Evolutionary conservation across 2,888 invertebrate species (phyloP).

Genomic region (Diaperis boleti): DNA sequence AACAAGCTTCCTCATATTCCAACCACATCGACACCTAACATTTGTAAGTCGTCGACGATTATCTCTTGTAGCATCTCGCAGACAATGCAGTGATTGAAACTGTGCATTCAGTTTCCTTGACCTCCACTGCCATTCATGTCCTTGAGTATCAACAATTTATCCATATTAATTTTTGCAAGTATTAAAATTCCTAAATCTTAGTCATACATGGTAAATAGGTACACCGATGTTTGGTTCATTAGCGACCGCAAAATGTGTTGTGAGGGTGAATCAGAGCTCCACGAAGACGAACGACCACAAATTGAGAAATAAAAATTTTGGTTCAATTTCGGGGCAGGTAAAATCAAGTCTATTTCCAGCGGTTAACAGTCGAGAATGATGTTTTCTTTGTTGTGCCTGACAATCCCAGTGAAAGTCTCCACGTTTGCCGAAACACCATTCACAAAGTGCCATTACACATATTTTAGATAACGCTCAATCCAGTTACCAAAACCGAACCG

Average conservation of each 20-base stretch:
- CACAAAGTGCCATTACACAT: background rate
- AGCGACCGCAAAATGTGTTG: too few relatives aligned
- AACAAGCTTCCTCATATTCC: background rate
- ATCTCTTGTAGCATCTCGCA: background rate
- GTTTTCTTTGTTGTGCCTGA: background rate
- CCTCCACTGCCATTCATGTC: conserved; percentile 16
- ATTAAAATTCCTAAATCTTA: background rate
- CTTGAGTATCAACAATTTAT: conserved; percentile 20
- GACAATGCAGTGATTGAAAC: background rate
- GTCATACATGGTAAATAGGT: background rate
- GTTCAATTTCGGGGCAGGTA: too few relatives aligned
- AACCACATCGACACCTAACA: background rate
- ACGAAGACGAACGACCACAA: background rate
- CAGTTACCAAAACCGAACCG: conserved; percentile 24
- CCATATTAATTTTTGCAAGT: background rate
- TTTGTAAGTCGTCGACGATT: background rate
- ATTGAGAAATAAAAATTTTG: background rate
- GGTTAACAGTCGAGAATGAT: background rate
- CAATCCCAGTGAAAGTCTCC: conserved; percentile 6
- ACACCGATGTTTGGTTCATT: background rate
- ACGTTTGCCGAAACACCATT: background rate
- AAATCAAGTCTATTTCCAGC: background rate
- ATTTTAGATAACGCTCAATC: background rate
- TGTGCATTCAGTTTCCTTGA: conserved; percentile 17
- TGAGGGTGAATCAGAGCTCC: too few relatives aligned